These are phyloP conservation scores for Ophiothrix spiculata DNA, from an alignment of 35 echinoderm and acorn worm species.

Conservation along the genomic window DNA sequence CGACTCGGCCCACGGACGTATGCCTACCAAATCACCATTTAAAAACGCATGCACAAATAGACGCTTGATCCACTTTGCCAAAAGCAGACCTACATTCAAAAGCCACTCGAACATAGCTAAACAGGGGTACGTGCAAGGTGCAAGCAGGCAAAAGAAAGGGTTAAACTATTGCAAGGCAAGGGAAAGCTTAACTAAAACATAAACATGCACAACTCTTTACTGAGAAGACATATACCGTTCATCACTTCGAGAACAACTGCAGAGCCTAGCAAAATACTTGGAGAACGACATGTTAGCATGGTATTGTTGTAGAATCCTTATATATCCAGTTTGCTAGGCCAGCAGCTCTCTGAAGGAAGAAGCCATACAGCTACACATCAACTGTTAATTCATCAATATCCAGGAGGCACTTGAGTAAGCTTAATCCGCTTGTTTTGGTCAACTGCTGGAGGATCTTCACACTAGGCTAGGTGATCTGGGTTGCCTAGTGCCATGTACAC, in stretches of 20 bases:
- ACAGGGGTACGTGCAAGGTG: neutral
- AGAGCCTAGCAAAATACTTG: neutral
- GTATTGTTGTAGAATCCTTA: neutral
- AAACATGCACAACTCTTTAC: neutral
- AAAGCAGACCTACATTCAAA: neutral
- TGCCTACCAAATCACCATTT: constrained; percentile 3
- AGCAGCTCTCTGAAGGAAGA: neutral
- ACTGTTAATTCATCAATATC: neutral
- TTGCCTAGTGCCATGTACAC: neutral
- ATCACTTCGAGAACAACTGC: neutral
- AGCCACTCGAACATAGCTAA: neutral
- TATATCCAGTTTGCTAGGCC: neutral
- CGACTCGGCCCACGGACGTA: neutral
- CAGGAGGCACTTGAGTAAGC: neutral
- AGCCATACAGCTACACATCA: neutral
- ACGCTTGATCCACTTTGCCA: neutral
- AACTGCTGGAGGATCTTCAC: neutral
- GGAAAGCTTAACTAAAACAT: neutral
- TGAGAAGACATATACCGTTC: neutral
- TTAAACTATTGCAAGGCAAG: neutral
- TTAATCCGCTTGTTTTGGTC: neutral
- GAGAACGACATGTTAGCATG: neutral
- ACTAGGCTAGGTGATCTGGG: neutral
- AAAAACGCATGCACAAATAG: neutral
- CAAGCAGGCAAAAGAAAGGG: neutral